Evolutionary conservation across 2,888 invertebrate genomes (phyloP), one percentile per base, ranked within the genome.

Genomic region (Syrphus vitripennis): DNA sequence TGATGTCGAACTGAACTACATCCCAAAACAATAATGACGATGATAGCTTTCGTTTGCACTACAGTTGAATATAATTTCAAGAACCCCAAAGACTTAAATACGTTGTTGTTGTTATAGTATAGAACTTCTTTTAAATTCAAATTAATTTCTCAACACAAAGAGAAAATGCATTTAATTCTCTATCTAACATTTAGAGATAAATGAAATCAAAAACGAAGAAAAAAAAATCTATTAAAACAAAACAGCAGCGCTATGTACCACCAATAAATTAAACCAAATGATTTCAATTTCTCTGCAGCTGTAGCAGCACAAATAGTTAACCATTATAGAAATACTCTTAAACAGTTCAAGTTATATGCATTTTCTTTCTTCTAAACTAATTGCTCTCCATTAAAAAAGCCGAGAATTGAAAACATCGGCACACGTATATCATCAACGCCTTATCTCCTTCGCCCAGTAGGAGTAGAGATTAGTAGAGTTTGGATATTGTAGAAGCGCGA

Each of bases 1-100:
- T 88, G 88, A n/a, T n/a, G n/a, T n/a, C n/a, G n/a, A n/a, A n/a
- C 77, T 87, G 61, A 69, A 72, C 84, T 72, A 63, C 21, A 21
- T 80, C 65, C 67, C 53, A 84, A 69, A 72, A 10, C 61, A 76
- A 74, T 67, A 67, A 65, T 65, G n/a, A 71, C 34, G 75, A 75
- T 80, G 76, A 72, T 76, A 76, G 37, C 42, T 74, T 65, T 67
- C 59, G 29, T 61, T 80, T 37, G 80, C 76, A 67, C 77, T 59
- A 71, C n/a, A n/a, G n/a, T n/a, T n/a, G n/a, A n/a, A n/a, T n/a
- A n/a, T n/a, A n/a, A n/a, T 69, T 75, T 75, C 37, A 69, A 55
- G 53, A 79, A 65, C 19, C 7, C 16, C 12, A 42, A 71, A 24
- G 40, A 67, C 34, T 34, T n/a, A n/a, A 42, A 40, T 21, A 48